phyloP scores from a whole-genome alignment of 2,888 invertebrate genomes.

The Trissonchulus sp. region DNA sequence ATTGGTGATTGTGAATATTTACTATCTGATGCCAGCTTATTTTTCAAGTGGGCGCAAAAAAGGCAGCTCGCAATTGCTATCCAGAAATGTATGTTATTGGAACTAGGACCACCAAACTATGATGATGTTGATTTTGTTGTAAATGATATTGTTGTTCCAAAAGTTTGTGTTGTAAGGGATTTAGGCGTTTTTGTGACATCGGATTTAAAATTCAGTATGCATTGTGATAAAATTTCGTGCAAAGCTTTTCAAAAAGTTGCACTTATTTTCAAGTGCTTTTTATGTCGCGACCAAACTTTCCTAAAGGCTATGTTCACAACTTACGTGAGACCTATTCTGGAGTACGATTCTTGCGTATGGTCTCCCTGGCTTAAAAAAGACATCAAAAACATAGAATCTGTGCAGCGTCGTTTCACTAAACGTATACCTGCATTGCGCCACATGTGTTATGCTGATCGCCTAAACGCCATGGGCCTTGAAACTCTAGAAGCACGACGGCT shows the following conservation, averaged over 20 bases:
- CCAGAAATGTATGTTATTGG: not conserved
- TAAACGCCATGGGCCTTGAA: not conserved
- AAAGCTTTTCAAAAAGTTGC: not conserved
- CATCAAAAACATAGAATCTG: not conserved
- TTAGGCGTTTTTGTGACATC: not conserved
- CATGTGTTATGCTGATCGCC: not conserved
- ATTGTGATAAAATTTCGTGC: not conserved
- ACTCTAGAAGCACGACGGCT: not conserved
- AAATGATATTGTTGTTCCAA: not conserved
- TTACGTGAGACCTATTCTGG: constrained; percentile 15
- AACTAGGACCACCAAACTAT: not conserved
- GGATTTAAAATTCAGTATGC: not conserved
- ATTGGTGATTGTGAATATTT: too few species aligned
- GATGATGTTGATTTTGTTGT: not conserved
- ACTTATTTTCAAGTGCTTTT: not conserved
- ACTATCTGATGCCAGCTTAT: too few species aligned
- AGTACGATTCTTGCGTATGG: constrained; percentile 18
- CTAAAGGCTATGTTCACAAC: not conserved
- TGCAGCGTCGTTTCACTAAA: too few species aligned
- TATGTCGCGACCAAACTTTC: not conserved
- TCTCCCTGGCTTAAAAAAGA: not conserved
- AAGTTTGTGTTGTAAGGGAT: not conserved
- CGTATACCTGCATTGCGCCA: not conserved
- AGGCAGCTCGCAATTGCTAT: not conserved
- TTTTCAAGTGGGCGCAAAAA: not conserved